phyloP scores from a whole-genome alignment of 2,797 vertebrate genomes.

The Poeciliopsis presidionis region DNA sequence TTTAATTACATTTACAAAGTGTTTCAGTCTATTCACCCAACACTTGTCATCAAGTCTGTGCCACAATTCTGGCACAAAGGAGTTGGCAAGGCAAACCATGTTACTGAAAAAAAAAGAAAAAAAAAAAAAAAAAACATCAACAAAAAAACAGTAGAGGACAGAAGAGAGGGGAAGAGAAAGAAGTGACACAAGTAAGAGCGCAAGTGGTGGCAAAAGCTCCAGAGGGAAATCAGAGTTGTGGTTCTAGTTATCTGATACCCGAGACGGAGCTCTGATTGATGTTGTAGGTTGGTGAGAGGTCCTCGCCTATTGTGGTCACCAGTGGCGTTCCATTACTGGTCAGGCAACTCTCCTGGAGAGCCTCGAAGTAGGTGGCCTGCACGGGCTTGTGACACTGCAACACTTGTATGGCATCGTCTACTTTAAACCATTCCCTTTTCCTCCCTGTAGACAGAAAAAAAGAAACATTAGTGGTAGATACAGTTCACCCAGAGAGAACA shows the following conservation, averaged over 20 bases:
- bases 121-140: constrained; percentile 2
- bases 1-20: constrained; percentile 86
- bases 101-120: constrained; percentile 49
- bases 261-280: constrained; percentile 91
- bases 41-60: constrained; percentile 81
- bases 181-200: constrained; percentile 78
- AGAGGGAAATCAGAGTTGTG: constrained; percentile 63
- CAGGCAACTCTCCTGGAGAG: constrained; percentile 91
- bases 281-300: constrained; percentile 86
- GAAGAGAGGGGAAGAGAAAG: constrained; percentile 31
- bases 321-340: constrained; percentile 96
- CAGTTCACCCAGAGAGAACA: constrained; percentile 30
- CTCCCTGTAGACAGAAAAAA: constrained; percentile 83
- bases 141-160: constrained; percentile 23
- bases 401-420: constrained; percentile 94
- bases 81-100: constrained; percentile 84
- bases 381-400: constrained; percentile 97
- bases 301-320: constrained; percentile 86
- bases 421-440: constrained; percentile 99
- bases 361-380: constrained; percentile 96
- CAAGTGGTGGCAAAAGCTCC: constrained; percentile 79
- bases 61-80: constrained; percentile 78
- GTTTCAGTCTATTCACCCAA: constrained; percentile 79
- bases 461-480: constrained; percentile 41
- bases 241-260: constrained; percentile 97